These are phyloP conservation scores for Apodemia mormo DNA, from an alignment of 2,888 invertebrate species.

Conservation along the genomic window DNA sequence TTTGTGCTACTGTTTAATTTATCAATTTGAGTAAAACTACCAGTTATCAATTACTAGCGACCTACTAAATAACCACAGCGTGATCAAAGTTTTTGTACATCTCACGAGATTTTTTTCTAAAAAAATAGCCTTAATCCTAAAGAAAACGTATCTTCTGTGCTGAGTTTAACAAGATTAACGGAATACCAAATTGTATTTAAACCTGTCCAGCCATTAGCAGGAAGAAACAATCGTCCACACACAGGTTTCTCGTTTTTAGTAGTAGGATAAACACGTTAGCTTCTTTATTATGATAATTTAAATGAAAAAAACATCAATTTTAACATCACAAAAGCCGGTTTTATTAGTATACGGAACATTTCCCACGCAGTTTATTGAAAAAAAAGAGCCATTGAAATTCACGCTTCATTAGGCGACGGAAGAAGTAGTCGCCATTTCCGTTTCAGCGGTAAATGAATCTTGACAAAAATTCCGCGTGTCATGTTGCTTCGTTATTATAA, in stretches of 20 bases:
- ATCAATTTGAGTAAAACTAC: no score
- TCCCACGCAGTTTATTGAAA: slow-evolving; percentile 63
- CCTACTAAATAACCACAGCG: no score
- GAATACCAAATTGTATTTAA: no score
- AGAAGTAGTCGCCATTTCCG: slow-evolving; percentile 70
- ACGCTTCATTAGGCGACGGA: slow-evolving; percentile 61
- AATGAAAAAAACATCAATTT: background rate
- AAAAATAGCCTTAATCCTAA: no score
- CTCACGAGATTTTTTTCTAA: no score
- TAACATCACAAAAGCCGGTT: slow-evolving; percentile 8
- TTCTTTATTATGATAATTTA: background rate
- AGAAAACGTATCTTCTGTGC: no score
- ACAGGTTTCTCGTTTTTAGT: background rate
- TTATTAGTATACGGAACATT: slow-evolving; percentile 33
- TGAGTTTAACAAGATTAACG: no score
- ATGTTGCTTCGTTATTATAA: background rate
- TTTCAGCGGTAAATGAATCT: slow-evolving; percentile 50
- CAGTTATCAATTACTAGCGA: no score
- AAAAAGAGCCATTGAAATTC: slow-evolving; percentile 50
- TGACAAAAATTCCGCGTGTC: background rate
- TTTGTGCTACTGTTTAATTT: no score
- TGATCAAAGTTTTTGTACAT: no score
- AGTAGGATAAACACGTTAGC: background rate
- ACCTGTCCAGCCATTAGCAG: no score
- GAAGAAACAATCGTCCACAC: background rate